Base-by-base conservation (phyloP, 2,888 invertebrate species). In the Epirrhoe alternata region DNA sequence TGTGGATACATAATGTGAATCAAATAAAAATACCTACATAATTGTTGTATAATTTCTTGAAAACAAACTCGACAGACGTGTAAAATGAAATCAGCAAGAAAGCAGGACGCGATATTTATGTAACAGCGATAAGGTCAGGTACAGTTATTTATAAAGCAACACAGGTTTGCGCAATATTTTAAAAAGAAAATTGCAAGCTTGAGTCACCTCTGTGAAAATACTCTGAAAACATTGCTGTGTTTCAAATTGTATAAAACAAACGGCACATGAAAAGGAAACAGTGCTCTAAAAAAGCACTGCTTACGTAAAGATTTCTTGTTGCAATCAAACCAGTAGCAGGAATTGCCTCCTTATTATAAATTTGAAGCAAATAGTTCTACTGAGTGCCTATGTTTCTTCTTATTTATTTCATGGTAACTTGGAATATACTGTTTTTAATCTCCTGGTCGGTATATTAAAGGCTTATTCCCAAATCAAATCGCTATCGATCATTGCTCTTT, bases 91-190 rank as follows among this genome's bases (percentile, higher is more conserved):
- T 67, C 70, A 70, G 66, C 72, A 74, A 73, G 74, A 66, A 77
- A 78, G 70, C 72, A 59, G 72, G 72, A 69, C 70, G 65, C 59
- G 75, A 72, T 82, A 80, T 81, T 78, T 80, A 79, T 83, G 75
- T 75, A 77, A 83, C 70, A 69, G 68, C 77, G 82, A 83, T 83
- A 82, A 82, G 80, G 77, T 82, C 81, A 81, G 72, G 68, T 76
- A 72, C 70, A 71, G 71, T 73, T 75, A 79, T 80, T 77, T 74
- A 67, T 76, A 77, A 69, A 67, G 58, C 65, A 68, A 73, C 72
- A 73, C 73, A 72, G 66, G 74, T 57, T 71, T 73, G 68, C 74
- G 74, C 66, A 73, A 74, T 66, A 69, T 73, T 74, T 70, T 73
- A 66, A 70, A 76, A 73, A 72, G 58, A 64, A 70, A 73, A 73